phyloP scores from a whole-genome alignment of 2,888 invertebrate genomes.

The Cheilosia soror region DNA sequence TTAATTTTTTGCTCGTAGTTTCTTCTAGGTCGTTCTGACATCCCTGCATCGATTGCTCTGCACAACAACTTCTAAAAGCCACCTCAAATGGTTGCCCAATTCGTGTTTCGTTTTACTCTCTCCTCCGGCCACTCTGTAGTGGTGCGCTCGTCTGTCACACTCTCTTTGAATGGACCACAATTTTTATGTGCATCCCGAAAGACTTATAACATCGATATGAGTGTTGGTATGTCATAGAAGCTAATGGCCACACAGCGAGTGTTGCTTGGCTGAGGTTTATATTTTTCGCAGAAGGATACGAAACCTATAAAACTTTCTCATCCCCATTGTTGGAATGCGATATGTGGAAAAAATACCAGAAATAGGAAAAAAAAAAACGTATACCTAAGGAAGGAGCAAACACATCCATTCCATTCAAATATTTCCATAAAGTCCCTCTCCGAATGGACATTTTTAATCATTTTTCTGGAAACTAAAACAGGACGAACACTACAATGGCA shows the following conservation, averaged over 20 bases:
- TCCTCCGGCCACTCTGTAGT: neutral
- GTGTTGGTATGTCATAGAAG: slow-evolving; percentile 19
- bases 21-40: slow-evolving; percentile 24
- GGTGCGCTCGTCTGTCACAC: slow-evolving; percentile 22
- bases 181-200: slow-evolving; percentile 5
- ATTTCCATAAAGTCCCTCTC: slow-evolving; percentile 6
- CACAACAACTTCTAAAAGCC: slow-evolving; percentile 38
- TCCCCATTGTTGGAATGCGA: neutral
- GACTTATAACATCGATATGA: slow-evolving; percentile 22
- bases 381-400: neutral
- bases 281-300: slow-evolving; percentile 28
- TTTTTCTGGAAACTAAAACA: slow-evolving; percentile 6
- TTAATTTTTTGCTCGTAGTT: neutral
- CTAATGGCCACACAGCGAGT: slow-evolving; percentile 12
- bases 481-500: neutral
- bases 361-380: neutral
- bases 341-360: neutral
- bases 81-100: slow-evolving; percentile 18
- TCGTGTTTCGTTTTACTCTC: neutral
- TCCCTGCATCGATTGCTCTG: slow-evolving; percentile 34
- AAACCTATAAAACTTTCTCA: neutral
- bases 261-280: slow-evolving; percentile 26
- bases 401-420: neutral
- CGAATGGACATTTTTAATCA: slow-evolving; percentile 26
- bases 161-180: neutral